Conservation (phyloP, 2,888 invertebrate genomes). For the Andricus curvator region DNA sequence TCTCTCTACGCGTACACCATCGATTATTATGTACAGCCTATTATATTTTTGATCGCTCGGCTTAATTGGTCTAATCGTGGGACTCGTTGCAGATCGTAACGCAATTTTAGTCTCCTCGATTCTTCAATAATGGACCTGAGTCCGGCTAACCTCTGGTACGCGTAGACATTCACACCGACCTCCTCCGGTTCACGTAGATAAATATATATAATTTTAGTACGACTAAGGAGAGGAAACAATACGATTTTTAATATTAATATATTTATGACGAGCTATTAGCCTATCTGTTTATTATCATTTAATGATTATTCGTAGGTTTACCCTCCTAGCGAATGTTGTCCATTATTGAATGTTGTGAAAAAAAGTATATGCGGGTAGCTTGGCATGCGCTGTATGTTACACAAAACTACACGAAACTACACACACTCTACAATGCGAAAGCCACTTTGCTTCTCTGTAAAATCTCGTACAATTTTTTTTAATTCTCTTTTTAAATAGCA, state of each 20-base stretch:
- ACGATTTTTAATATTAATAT: slow-evolving; percentile 61
- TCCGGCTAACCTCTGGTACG: not conserved
- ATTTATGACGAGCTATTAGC: slow-evolving; percentile 53
- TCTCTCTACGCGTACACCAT: slow-evolving; percentile 16
- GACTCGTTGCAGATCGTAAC: not conserved
- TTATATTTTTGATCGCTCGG: slow-evolving; percentile 6
- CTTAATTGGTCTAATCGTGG: slow-evolving; percentile 17
- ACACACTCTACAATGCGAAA: slow-evolving; percentile 38
- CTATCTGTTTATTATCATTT: slow-evolving; percentile 38
- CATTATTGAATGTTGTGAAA: slow-evolving; percentile 60
- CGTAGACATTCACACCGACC: slow-evolving; percentile 14
- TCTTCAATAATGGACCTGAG: not conserved
- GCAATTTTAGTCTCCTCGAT: not conserved
- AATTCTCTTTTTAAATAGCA: not conserved
- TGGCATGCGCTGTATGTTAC: slow-evolving; percentile 55
- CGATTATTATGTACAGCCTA: slow-evolving; percentile 12
- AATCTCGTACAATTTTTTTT: slow-evolving; percentile 14
- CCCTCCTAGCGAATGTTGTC: slow-evolving; percentile 50
- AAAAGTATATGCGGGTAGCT: slow-evolving; percentile 52
- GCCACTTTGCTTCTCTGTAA: slow-evolving; percentile 45
- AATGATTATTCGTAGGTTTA: slow-evolving; percentile 39
- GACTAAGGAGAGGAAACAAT: slow-evolving; percentile 56
- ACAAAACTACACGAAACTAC: slow-evolving; percentile 39
- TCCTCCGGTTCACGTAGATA: slow-evolving; percentile 40
- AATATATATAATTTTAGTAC: slow-evolving; percentile 53